Evolutionary conservation across 2,797 vertebrate species (phyloP).

Genomic region (Diceros bicornis): DNA sequence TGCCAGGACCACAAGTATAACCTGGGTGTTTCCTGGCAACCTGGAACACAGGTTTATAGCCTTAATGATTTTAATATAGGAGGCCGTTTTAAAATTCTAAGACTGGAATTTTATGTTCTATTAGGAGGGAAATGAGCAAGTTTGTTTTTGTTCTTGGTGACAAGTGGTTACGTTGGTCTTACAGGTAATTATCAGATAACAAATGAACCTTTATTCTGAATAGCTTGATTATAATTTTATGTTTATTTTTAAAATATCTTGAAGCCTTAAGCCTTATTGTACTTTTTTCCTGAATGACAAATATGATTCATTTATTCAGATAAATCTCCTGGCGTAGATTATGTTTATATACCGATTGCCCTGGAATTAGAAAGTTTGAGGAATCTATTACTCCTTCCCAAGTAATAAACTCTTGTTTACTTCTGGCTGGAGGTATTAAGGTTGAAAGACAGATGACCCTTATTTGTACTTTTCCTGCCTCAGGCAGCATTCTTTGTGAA

Average conservation of each 20-base stretch:
- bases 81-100: slow-evolving; percentile 39
- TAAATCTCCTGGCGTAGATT: background rate
- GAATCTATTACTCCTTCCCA: background rate
- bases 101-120: slow-evolving; percentile 28
- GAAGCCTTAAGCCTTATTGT: slow-evolving; percentile 8
- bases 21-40: background rate
- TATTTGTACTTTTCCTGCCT: slow-evolving; percentile 59
- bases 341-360: slow-evolving; percentile 45
- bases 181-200: slow-evolving; percentile 10
- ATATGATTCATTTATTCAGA: slow-evolving; percentile 49
- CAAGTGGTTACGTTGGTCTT: background rate
- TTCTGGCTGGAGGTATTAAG: background rate
- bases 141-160: slow-evolving; percentile 68
- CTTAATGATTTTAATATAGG: background rate
- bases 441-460: background rate
- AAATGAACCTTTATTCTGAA: slow-evolving; percentile 56
- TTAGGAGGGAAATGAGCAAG: slow-evolving; percentile 19
- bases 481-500: slow-evolving; percentile 16
- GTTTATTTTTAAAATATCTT: slow-evolving; percentile 40
- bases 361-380: slow-evolving; percentile 56
- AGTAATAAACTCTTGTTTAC: background rate
- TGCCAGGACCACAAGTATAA: background rate
- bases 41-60: background rate
- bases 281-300: slow-evolving; percentile 37
- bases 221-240: slow-evolving; percentile 63